phyloP scores from a whole-genome alignment of 2,113 vertebrate species.

The Ochotona princeps region DNA sequence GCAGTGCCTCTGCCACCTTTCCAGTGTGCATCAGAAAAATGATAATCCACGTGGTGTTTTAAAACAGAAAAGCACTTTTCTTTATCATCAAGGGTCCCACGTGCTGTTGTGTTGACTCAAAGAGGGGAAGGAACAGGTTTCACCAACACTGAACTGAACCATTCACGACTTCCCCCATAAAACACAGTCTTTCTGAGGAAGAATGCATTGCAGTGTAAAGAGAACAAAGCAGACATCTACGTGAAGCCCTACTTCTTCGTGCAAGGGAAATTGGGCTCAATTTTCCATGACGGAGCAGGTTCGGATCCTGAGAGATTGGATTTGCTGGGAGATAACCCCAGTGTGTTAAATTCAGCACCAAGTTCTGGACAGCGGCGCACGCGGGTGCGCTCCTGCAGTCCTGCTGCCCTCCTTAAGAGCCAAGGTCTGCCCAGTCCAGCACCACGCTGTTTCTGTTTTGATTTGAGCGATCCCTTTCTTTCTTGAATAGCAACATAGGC shows the following conservation, averaged over 20 bases:
- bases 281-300: background rate
- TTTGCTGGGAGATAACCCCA: background rate
- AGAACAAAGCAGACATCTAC: background rate
- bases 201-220: background rate
- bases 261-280: background rate
- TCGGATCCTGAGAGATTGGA: background rate
- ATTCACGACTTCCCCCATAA: constrained; percentile 23
- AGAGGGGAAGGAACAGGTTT: background rate
- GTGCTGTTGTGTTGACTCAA: background rate
- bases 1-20: background rate
- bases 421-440: background rate
- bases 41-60: background rate
- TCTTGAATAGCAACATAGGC: constrained; percentile 11
- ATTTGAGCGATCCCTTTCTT: background rate
- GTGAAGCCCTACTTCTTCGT: background rate
- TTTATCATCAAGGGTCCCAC: background rate
- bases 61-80: background rate
- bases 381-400: rapidly evolving
- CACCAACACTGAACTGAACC: background rate
- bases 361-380: constrained; percentile 70
- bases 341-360: constrained; percentile 75
- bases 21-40: background rate
- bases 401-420: rapidly evolving
- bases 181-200: constrained; percentile 29
- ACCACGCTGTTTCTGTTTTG: background rate